Percentiles rank a stretch among this genome's conserved stretches.
These are phyloP conservation scores for Calephelis nemesis DNA, from an alignment of 1,140 invertebrate genomes.

Conservation along the genomic window DNA sequence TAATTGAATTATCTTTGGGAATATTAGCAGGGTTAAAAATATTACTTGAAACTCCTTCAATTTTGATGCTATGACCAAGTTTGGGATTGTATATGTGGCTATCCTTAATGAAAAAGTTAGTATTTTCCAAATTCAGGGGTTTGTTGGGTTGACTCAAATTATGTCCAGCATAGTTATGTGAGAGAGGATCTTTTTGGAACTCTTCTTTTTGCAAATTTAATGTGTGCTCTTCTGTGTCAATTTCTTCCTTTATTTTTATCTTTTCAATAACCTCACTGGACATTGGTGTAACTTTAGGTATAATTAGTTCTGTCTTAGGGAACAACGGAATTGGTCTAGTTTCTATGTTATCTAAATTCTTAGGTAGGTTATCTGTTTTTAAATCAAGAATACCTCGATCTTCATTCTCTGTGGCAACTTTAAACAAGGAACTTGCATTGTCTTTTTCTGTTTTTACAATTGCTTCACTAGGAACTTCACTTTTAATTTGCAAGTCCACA, in stretches of 20 bases:
- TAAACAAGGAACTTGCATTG: constrained; percentile 50
- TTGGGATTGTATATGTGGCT: constrained; percentile 70
- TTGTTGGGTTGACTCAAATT: constrained; percentile 58
- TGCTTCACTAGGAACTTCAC: constrained; percentile 49
- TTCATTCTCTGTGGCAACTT: constrained; percentile 57
- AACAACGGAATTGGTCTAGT: constrained; percentile 56
- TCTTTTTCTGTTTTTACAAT: constrained; percentile 66
- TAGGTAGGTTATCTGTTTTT: constrained; percentile 61
- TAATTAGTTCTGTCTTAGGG: constrained; percentile 80
- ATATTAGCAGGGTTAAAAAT: constrained; percentile 72
- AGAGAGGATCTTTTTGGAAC: constrained; percentile 66
- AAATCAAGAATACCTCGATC: constrained; percentile 60
- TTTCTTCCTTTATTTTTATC: constrained; percentile 80
- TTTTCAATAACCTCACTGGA: constrained; percentile 73
- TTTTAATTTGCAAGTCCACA: constrained; percentile 52
- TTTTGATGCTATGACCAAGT: constrained; percentile 66
- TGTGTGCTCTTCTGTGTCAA: constrained; percentile 73
- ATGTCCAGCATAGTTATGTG: constrained; percentile 65
- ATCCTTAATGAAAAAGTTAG: constrained; percentile 72
- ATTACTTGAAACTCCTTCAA: constrained; percentile 64
- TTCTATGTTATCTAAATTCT: constrained; percentile 57
- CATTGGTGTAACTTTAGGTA: constrained; percentile 79
- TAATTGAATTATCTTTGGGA: constrained; percentile 63
- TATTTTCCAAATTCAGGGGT: constrained; percentile 67
- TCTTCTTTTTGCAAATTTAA: constrained; percentile 71